Evolutionary conservation across 2,888 invertebrate genomes (phyloP).

Genomic region (Suillia variegata): DNA sequence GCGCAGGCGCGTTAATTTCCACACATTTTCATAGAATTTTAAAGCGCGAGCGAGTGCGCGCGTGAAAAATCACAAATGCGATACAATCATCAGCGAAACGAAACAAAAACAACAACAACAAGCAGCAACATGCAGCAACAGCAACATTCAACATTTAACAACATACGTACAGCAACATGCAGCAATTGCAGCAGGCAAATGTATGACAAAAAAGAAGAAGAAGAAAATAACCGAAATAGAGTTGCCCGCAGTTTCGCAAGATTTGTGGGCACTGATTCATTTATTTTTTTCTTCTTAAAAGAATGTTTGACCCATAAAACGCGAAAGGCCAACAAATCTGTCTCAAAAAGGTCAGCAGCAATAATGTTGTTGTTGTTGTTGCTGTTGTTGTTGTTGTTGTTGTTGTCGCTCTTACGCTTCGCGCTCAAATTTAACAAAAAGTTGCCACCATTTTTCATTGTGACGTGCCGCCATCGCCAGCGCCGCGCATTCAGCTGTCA

Average conservation of each 20-base stretch:
- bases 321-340: too few species aligned
- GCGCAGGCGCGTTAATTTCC: slow-evolving; percentile 13
- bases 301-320: too few species aligned
- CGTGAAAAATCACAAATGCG: too few species aligned
- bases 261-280: neutral
- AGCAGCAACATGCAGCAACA: neutral
- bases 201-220: too few species aligned
- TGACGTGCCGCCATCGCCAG: slow-evolving; percentile 45
- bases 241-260: neutral
- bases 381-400: slow-evolving; percentile 1
- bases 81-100: neutral
- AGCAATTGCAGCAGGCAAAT: neutral
- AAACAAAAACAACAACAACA: neutral
- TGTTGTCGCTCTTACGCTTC: too few species aligned
- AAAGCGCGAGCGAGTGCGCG: neutral
- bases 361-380: slow-evolving; percentile 16
- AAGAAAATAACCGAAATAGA: too few species aligned
- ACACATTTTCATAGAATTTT: slow-evolving; percentile 2
- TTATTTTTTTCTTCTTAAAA: too few species aligned
- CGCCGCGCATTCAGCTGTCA: slow-evolving; percentile 57
- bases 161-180: neutral
- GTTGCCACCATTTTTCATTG: slow-evolving; percentile 30
- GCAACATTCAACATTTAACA: too few species aligned
- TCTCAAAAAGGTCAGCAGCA: too few species aligned
- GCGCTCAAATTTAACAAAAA: too few species aligned